Base-by-base conservation (phyloP, 2,888 invertebrate genomes). In the Phortica magna region DNA sequence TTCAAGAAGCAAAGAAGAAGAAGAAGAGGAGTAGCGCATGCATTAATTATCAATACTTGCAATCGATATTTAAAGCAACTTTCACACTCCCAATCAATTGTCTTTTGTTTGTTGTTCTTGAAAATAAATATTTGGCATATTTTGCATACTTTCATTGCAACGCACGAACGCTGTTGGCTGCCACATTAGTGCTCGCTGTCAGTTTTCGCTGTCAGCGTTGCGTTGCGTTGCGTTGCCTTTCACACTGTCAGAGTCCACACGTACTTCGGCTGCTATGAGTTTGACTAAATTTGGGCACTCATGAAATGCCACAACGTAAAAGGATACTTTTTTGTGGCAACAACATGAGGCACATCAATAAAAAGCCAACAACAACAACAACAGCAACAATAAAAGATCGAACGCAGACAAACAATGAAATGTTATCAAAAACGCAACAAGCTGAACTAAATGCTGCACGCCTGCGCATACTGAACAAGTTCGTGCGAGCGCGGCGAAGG, bases 371-470 rank as follows among this genome's bases (percentile, higher is more conserved):
- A n/a, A n/a, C n/a, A n/a, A n/a, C n/a, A 43, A 39, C 31, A 41
- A 39, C 67, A 57, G 22, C 43, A 70, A 48, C 70, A 31, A 70
- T 42, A 19, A n/a, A 73, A 39, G 14, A 14, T 71, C 55, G 53
- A 87, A 87, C 88, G 88, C 86, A 41, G 87, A 88, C 85, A 81
- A 83, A 88, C 89, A 86, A 87, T 87, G 84, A 88, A 86, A 88
- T 86, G 86, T 88, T 86, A 88, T 84, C 88, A 84, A 81, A 87
- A 74, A 61, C 74, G 80, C 77, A 88, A 87, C 89, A 87, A 82
- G 82, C 86, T 87, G 89, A 88, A 87, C 89, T 87, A 87, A 87
- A 87, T 87, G 86, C 88, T 75, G 88, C 86, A 87, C 86, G 86
- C 86, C 88, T 86, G 88, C 89, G 86, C 86, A 87, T 86, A 81